Evolutionary conservation across 1,140 invertebrate genomes (phyloP).

Genomic region (Holotrichia oblita): DNA sequence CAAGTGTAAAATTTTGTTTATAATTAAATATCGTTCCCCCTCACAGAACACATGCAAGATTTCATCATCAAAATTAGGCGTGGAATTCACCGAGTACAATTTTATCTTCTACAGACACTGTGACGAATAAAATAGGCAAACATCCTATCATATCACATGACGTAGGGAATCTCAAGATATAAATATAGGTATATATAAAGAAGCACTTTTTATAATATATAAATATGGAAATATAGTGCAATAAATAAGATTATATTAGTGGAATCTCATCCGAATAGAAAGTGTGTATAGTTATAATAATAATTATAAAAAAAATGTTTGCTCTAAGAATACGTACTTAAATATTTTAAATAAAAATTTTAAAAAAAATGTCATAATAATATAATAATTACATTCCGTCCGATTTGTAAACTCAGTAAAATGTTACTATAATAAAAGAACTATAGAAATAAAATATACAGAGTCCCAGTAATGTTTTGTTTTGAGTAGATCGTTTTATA

Average conservation of each 20-base stretch:
- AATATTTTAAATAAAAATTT: not conserved
- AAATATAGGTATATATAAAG: too few species aligned
- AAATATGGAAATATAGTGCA: not conserved
- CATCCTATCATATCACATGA: not conserved
- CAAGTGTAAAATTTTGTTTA: too few species aligned
- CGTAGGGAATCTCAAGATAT: not conserved
- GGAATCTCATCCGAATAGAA: not conserved
- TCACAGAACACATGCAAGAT: slow-evolving; percentile 67
- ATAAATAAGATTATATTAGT: not conserved
- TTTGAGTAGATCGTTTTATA: too few species aligned
- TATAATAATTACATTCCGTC: slow-evolving; percentile 19
- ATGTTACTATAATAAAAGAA: too few species aligned
- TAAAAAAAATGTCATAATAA: not conserved
- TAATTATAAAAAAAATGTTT: not conserved
- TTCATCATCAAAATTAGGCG: slow-evolving; percentile 60
- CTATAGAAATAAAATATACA: too few species aligned
- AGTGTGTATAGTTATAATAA: not conserved
- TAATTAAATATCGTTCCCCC: too few species aligned
- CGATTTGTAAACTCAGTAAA: slow-evolving; percentile 26
- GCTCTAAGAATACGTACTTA: slow-evolving; percentile 21
- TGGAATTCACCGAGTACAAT: slow-evolving; percentile 69
- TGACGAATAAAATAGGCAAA: slow-evolving; percentile 61
- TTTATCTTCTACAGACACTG: slow-evolving; percentile 70
- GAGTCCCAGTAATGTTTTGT: not conserved
- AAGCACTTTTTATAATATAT: not conserved